Conservation (phyloP, 2,113 vertebrate genomes). For the Charina bottae region DNA sequence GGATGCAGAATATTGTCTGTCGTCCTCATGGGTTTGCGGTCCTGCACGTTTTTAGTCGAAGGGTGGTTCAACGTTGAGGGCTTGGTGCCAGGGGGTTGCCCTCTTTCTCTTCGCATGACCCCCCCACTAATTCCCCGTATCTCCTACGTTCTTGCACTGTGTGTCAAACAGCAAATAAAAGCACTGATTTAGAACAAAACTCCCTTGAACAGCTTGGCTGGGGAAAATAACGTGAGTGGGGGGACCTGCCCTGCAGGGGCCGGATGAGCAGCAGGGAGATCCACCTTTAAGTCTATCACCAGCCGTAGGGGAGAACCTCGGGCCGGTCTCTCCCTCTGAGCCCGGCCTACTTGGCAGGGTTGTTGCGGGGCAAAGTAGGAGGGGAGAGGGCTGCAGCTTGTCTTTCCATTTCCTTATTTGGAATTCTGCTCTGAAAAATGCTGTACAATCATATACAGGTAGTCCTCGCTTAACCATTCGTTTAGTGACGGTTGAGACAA, state of each 20-base stretch:
- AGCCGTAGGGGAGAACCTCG: background rate
- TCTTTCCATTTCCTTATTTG: background rate
- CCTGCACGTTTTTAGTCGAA: background rate
- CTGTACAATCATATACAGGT: too few species aligned
- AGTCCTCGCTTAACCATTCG: too few species aligned
- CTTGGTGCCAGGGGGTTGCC: too few species aligned
- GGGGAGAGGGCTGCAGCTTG: background rate
- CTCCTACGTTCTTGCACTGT: background rate
- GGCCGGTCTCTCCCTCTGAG: background rate
- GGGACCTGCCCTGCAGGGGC: background rate
- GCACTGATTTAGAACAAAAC: background rate
- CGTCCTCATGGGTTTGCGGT: too few species aligned
- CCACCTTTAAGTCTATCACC: background rate
- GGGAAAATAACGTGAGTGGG: too few species aligned
- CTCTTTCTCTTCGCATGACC: too few species aligned
- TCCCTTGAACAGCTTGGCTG: background rate
- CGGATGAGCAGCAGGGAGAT: background rate
- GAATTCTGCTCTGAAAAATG: background rate
- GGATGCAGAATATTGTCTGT: too few species aligned
- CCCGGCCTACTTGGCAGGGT: background rate
- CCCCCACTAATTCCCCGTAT: background rate
- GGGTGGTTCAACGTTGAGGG: too few species aligned
- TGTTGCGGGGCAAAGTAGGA: background rate
- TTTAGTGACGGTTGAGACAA: too few species aligned
- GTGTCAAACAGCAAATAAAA: constrained; percentile 12